Percentiles rank a stretch among this genome's conserved stretches.
Evolutionary conservation across 2,113 vertebrate genomes (phyloP).

Genomic region (Alligator sinensis): DNA sequence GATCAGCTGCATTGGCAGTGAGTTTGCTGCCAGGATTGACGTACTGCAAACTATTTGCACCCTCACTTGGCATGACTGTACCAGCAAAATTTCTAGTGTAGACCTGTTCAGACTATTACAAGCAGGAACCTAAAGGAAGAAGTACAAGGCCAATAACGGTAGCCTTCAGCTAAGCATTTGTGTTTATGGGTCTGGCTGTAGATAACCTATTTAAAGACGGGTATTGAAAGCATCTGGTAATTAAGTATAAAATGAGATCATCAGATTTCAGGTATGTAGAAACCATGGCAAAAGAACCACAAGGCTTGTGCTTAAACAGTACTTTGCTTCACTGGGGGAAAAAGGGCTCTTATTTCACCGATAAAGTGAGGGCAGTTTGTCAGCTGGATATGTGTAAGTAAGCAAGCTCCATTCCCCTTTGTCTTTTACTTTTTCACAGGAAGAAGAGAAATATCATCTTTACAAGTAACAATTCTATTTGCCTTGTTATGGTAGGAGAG

Average conservation of each 20-base stretch:
- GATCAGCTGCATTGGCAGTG: too few species aligned
- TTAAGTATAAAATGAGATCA: neutral
- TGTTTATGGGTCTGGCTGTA: neutral
- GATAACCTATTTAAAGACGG: neutral
- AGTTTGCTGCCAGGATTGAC: neutral
- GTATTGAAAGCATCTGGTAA: neutral
- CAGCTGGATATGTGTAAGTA: neutral
- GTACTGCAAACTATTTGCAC: neutral
- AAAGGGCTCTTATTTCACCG: neutral
- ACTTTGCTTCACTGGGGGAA: neutral
- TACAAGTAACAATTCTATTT: neutral
- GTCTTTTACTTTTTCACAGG: neutral
- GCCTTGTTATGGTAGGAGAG: rapidly evolving
- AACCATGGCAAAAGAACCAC: neutral
- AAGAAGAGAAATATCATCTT: neutral
- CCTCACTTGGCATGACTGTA: neutral
- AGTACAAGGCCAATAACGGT: neutral
- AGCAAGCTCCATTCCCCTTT: neutral
- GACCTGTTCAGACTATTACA: neutral
- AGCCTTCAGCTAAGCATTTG: neutral
- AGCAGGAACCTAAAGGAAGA: neutral
- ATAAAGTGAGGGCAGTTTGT: neutral
- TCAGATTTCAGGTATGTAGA: neutral
- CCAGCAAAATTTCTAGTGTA: neutral
- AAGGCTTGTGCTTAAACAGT: neutral